Evolutionary conservation across 2,888 invertebrate genomes (phyloP), one percentile per base, ranked within the genome.

Genomic region (Tetheella fluctuosa): DNA sequence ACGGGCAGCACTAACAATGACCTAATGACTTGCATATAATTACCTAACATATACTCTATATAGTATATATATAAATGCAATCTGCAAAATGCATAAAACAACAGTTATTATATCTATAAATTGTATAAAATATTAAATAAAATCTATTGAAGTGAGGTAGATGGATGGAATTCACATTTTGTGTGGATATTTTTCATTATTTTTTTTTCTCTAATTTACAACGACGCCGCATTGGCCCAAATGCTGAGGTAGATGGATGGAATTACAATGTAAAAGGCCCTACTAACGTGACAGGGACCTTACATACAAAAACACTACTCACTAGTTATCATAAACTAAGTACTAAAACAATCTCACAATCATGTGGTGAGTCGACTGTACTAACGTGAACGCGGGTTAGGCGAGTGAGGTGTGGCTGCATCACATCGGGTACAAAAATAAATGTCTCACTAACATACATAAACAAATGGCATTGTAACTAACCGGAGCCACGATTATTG

Each of bases 111-210:
- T 88, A 91, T 89, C 92, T 93, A 93, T 92, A 93, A 92, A 92
- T 92, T 91, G 92, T 93, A 93, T 93, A 93, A 93, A 93, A 93
- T 92, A 93, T 92, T 91, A 93, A 93, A 92, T 93, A 93, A 93
- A 92, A 93, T 93, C 93, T 93, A 93, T 93, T 93, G 93, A 94
- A 94, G 94, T 95, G 95, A 95, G 95, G 95, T 95, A 95, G 95
- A 94, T 95, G 95, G 95, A 95, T 95, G 95, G 95, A 95, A 95
- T 95, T 94, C 93, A 93, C 91, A 91, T 86, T 92, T 92, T 92
- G 91, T 91, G 91, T 93, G 92, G 92, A 92, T 91, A 89, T 88
- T 80, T 34, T 81, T 85, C 81, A 54, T 60, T 55, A 58, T 58
- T 58, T 55, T 54, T n/a, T 34, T 30, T 61, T 62, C 54, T 28